A percentile compares a stretch with the other conserved stretches of the same genome.
These are phyloP conservation scores for Tenthredo mesomela DNA, from an alignment of 2,888 invertebrate species.

Conservation along the genomic window DNA sequence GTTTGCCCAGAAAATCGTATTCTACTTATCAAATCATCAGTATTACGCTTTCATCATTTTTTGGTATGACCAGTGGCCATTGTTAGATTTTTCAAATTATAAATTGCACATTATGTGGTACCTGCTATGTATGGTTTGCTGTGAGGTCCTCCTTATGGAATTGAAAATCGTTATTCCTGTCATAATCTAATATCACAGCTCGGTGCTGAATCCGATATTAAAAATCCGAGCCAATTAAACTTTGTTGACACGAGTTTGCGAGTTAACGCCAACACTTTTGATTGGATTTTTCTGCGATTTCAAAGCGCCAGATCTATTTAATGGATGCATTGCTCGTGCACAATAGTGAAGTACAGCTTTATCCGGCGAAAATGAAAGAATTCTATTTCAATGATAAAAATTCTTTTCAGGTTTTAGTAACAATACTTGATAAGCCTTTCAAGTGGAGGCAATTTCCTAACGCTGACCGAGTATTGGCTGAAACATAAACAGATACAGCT, in stretches of 20 bases:
- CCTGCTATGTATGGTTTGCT: background rate
- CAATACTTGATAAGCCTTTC: background rate
- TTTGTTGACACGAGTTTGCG: background rate
- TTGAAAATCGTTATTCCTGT: background rate
- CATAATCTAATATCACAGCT: background rate
- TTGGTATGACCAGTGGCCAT: background rate
- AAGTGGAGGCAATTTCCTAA: background rate
- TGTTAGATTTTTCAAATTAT: background rate
- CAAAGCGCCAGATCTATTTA: background rate
- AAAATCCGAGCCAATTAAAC: background rate
- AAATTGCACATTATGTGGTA: background rate
- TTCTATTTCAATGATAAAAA: background rate
- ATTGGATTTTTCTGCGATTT: background rate
- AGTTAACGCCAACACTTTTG: background rate
- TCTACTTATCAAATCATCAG: background rate
- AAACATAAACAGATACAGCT: background rate
- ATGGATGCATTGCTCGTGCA: background rate
- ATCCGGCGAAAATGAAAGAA: background rate
- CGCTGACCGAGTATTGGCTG: background rate
- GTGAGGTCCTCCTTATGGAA: background rate
- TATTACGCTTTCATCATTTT: background rate
- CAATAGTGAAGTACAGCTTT: background rate
- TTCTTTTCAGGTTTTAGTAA: background rate
- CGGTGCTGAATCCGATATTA: slow-evolving; percentile 1
- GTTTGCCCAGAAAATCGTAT: background rate